Conservation (phyloP, 1,140 invertebrate species). For the Dreissena polymorpha region DNA sequence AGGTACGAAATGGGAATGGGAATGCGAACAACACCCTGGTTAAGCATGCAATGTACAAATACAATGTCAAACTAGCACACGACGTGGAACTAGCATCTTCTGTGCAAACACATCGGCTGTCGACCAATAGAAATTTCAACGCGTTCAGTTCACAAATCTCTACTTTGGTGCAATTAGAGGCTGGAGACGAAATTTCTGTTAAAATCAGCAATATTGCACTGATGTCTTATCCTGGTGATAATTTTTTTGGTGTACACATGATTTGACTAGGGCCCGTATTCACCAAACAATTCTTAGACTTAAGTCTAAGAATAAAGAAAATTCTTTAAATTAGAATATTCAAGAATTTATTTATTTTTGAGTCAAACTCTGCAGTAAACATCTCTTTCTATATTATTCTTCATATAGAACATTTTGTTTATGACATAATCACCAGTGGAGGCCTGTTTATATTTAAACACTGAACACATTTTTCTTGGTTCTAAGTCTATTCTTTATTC, state of each 20-base stretch:
- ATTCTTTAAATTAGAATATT: too few relatives aligned
- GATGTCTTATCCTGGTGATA: not conserved
- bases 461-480: too few relatives aligned
- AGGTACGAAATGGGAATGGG: not conserved
- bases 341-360: too few relatives aligned
- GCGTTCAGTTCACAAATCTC: not conserved
- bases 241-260: conserved; percentile 13
- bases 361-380: too few relatives aligned
- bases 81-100: not conserved
- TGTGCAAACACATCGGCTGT: not conserved
- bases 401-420: too few relatives aligned
- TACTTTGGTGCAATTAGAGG: not conserved
- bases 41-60: conserved; percentile 6
- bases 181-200: conserved; percentile 15
- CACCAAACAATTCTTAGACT: too few relatives aligned
- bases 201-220: not conserved
- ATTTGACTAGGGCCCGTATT: too few relatives aligned
- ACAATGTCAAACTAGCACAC: not conserved
- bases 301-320: too few relatives aligned
- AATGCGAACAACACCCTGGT: not conserved
- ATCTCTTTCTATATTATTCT: too few relatives aligned
- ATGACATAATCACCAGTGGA: too few relatives aligned
- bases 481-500: too few relatives aligned
- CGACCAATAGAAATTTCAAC: not conserved
- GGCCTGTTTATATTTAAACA: too few relatives aligned